phyloP scores from a whole-genome alignment of 2,113 vertebrate species.

The Callaeas wilsoni region DNA sequence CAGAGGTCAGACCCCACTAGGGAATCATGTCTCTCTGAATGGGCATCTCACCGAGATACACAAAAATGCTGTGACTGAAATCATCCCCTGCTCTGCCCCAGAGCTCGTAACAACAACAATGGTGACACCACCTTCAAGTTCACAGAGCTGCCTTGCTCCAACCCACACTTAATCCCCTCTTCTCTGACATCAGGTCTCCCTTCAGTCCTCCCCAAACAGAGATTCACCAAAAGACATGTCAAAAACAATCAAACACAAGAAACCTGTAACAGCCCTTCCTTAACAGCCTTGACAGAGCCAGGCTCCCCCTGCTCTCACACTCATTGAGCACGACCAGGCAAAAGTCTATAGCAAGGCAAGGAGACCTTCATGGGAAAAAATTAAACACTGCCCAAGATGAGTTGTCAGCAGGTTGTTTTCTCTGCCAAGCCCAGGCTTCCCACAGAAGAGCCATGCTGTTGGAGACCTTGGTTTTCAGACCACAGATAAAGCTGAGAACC shows the following conservation, averaged over 20 bases:
- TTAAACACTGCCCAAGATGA: background rate
- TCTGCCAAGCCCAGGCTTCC: background rate
- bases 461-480: background rate
- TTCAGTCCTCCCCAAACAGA: background rate
- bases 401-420: background rate
- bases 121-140: background rate
- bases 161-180: background rate
- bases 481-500: background rate
- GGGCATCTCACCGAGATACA: background rate
- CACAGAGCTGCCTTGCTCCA: background rate
- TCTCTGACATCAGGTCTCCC: background rate
- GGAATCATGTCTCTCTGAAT: background rate
- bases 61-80: background rate
- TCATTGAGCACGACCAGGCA: background rate
- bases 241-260: background rate
- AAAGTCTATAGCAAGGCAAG: background rate
- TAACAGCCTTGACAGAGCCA: background rate
- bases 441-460: background rate
- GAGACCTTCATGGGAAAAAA: background rate
- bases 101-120: background rate
- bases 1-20: background rate
- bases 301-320: background rate
- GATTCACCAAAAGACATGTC: background rate
- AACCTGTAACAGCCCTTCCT: background rate
- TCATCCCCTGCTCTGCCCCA: background rate